These are phyloP conservation scores for Hartigia nigra DNA, from an alignment of 2,888 invertebrate genomes.

Conservation along the genomic window DNA sequence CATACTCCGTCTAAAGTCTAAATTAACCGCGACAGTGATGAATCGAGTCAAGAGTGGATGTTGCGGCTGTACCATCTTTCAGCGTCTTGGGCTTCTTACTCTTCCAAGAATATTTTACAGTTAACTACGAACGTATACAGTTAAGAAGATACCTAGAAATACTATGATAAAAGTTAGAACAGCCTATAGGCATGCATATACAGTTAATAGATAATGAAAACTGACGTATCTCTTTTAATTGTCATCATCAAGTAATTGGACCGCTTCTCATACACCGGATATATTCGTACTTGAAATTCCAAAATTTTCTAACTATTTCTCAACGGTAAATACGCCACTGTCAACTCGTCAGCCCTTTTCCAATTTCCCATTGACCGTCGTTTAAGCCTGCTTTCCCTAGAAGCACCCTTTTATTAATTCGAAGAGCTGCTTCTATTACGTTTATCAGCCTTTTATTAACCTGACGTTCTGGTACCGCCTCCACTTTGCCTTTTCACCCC, in stretches of 20 bases:
- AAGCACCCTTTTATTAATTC: not conserved
- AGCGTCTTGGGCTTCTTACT: not conserved
- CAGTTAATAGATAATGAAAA: not conserved
- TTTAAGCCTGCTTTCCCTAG: not conserved
- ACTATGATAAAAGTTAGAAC: not conserved
- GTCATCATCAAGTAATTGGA: not conserved
- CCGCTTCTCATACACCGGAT: not conserved
- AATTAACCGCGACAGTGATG: slow-evolving; percentile 53
- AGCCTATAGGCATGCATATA: not conserved
- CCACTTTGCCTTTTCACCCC: not conserved
- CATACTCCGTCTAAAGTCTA: slow-evolving; percentile 35
- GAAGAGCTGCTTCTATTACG: not conserved
- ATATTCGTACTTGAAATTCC: not conserved
- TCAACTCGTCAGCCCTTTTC: not conserved
- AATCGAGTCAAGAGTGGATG: slow-evolving; percentile 33
- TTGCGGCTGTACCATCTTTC: not conserved
- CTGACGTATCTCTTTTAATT: not conserved
- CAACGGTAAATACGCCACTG: not conserved
- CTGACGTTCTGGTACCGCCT: not conserved
- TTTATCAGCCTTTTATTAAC: not conserved
- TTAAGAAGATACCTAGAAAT: not conserved
- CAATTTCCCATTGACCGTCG: not conserved
- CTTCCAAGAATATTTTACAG: not conserved
- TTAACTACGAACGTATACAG: not conserved
- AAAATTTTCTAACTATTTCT: not conserved